Percentiles rank a stretch among this genome's conserved stretches.
These are phyloP conservation scores for Pentamera pediparva DNA, from an alignment of 53 echinoderm and acorn worm species.

Conservation along the genomic window DNA sequence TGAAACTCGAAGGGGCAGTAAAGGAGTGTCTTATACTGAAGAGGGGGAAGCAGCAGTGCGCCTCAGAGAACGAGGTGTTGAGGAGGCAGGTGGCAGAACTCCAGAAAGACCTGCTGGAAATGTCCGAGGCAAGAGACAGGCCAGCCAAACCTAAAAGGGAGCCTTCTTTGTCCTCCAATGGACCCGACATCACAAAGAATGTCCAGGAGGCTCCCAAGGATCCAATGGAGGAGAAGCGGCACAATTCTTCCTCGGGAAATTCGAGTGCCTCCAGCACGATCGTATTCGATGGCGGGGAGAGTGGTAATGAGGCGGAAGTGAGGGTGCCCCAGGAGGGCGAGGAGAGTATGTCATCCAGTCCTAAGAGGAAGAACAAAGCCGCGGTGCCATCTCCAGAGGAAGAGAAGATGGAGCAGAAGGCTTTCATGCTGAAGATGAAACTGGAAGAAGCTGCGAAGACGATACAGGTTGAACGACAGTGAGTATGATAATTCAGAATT, in stretches of 20 bases:
- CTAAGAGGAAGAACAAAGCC: conserved; percentile 44
- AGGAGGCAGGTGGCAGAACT: conserved; percentile 6
- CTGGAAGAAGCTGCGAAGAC: conserved; percentile 89
- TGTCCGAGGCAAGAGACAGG: not conserved
- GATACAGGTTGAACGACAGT: conserved; percentile 84
- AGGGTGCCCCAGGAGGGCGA: not conserved
- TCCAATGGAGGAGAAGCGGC: not conserved
- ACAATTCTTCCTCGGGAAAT: conserved; percentile 17
- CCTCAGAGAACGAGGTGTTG: conserved; percentile 60
- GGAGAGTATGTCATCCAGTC: not conserved
- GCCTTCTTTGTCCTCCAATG: not conserved
- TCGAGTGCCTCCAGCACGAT: conserved; percentile 26
- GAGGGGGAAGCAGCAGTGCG: conserved; percentile 70
- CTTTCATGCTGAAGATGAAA: conserved; percentile 80
- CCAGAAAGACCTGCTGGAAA: not conserved
- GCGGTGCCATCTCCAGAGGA: conserved; percentile 67
- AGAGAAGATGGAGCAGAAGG: conserved; percentile 68
- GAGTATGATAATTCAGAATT: conserved; percentile 46
- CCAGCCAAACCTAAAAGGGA: conserved; percentile 10
- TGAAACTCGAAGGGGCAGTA: conserved; percentile 82
- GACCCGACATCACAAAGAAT: not conserved
- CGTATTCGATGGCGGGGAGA: conserved; percentile 6
- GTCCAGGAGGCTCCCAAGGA: not conserved
- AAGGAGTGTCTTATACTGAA: conserved; percentile 78
- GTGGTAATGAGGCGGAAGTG: not conserved